phyloP scores from a whole-genome alignment of 2,113 vertebrate genomes.

The Potamarius usumacintae region DNA sequence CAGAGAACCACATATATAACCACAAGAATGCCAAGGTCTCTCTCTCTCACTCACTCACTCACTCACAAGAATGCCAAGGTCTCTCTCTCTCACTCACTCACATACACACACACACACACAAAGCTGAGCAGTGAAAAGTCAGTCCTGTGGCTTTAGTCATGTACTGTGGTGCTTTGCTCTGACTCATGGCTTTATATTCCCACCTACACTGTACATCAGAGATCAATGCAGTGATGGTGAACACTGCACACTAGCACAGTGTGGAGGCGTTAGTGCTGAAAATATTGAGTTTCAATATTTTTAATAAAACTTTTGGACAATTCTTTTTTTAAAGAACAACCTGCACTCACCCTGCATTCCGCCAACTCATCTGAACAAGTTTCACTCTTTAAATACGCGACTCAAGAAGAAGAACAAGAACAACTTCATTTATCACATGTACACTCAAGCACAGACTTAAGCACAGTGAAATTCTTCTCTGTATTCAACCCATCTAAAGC shows the following conservation, averaged over 20 bases:
- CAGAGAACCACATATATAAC: background rate
- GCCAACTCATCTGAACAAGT: constrained; percentile 14
- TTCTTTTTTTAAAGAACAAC: constrained; percentile 6
- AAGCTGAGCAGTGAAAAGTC: background rate
- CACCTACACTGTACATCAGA: constrained; percentile 27
- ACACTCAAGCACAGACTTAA: no score
- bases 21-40: background rate
- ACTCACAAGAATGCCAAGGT: no score
- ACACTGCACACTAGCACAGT: background rate
- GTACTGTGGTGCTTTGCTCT: constrained; percentile 14
- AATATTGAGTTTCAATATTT: constrained; percentile 23
- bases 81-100: no score
- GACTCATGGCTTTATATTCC: constrained; percentile 23
- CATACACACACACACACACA: constrained; percentile 9
- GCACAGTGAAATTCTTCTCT: no score
- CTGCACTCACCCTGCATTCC: constrained; percentile 5
- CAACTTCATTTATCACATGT: no score
- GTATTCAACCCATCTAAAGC: no score
- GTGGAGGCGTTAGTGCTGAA: constrained; percentile 13
- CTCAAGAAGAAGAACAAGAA: background rate
- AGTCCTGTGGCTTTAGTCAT: background rate
- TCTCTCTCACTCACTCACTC: no score
- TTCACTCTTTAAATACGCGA: background rate
- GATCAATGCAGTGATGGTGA: constrained; percentile 12
- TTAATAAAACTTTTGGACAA: constrained; percentile 20